These are phyloP conservation scores for Penaeus japonicus DNA, from an alignment of 1,140 invertebrate genomes.

Conservation along the genomic window DNA sequence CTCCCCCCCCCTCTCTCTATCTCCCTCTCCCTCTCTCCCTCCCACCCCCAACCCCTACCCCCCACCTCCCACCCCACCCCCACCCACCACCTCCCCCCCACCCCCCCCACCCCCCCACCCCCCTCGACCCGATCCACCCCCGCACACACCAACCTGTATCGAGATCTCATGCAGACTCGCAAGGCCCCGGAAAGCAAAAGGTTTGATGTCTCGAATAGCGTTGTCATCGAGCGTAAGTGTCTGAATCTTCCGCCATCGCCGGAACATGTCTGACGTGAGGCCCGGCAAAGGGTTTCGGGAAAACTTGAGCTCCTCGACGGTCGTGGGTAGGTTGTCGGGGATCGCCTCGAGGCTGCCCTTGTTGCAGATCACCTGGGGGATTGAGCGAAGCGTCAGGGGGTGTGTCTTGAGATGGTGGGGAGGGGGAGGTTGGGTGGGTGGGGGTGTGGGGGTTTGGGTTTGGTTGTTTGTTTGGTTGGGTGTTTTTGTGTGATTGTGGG, in stretches of 20 bases:
- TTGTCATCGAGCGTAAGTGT: slow-evolving; percentile 35
- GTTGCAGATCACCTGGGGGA: slow-evolving; percentile 40
- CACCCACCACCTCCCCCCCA: too few species aligned
- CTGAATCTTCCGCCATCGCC: not conserved
- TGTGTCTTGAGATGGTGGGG: too few species aligned
- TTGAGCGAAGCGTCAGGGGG: too few species aligned
- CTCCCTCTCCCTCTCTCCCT: too few species aligned
- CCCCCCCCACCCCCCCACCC: not conserved
- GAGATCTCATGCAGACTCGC: slow-evolving; percentile 36
- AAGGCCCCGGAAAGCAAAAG: slow-evolving; percentile 38
- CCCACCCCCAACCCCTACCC: too few species aligned
- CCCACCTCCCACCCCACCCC: too few species aligned
- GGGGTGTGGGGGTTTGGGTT: too few species aligned
- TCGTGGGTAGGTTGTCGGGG: slow-evolving; percentile 11
- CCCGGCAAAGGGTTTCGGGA: not conserved
- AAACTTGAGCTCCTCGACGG: slow-evolving; percentile 44
- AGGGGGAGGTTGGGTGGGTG: too few species aligned
- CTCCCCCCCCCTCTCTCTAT: too few species aligned
- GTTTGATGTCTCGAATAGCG: slow-evolving; percentile 39
- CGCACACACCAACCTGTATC: slow-evolving; percentile 24
- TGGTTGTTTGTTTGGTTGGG: too few species aligned
- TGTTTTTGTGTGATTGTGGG: too few species aligned
- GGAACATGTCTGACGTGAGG: slow-evolving; percentile 33
- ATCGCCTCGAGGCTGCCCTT: not conserved
- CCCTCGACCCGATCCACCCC: not conserved